Base-by-base conservation (phyloP, 1,140 invertebrate genomes). In the Dryas iulia region DNA sequence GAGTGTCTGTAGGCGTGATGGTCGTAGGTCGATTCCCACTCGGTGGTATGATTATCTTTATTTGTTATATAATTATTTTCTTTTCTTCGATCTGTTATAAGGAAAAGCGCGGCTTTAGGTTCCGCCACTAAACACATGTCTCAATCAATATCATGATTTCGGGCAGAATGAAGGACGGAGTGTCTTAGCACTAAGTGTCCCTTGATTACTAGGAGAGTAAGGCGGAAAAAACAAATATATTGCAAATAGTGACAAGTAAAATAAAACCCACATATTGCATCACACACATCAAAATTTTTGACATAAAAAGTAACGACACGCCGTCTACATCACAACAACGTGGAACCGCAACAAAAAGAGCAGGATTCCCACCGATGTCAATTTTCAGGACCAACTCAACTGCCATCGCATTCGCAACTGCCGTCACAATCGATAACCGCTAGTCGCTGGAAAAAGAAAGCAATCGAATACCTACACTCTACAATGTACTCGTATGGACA, bases 351-450 rank as follows among this genome's bases (percentile, higher is more conserved):
- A 47, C 39, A 47, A 47, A 21, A 47, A 47, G 39, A 47, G 39
- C 14, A 21, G 1, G 10, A 18, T 8, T 8, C 18, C 12, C 14
- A 61, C 59, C 59, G 59, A 23, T 61, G 59, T 61, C 59, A 52
- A 24, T 59, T 39, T 47, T 60, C 26, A 26, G 28, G 47, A 47
- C 23, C 11, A 26, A 23, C 57, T 59, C 31, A 26, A 14, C 59
- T 60, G 54, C 25, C 24, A 57, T 14, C 25, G 59, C 10, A 8
- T 47, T 18, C 35, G 31, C 31, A 7, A 25, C 59, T 12, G 39
- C 23, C 14, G 73, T 62, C 67, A 69, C 66, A 74, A 74, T 76
- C 76, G 67, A 76, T 78, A 78, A 69, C 66, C 69, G 53, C 52
- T 57, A 21, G 63, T 58, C 63, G 63, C 23, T 11, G 30, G 25